Evolutionary conservation across 2,797 vertebrate species (phyloP).

Genomic region (Argentina silus): DNA sequence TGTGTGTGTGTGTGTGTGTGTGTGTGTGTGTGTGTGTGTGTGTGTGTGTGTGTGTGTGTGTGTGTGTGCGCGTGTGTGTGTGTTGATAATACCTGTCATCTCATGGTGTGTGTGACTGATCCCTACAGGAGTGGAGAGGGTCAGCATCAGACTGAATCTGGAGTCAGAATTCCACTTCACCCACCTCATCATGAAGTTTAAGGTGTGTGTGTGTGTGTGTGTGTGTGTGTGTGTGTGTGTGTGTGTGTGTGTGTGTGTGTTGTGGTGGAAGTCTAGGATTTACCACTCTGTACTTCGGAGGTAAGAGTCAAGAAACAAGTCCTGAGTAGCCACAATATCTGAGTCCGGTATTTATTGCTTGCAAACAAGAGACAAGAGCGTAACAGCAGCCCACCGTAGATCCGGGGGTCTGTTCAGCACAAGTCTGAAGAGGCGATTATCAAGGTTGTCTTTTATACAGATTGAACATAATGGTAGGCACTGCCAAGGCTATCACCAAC

Average conservation of each 20-base stretch:
- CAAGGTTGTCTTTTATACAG: too few species aligned
- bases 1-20: background rate
- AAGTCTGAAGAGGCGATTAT: too few species aligned
- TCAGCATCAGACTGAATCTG: conserved; percentile 86
- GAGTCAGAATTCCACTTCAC: conserved; percentile 90
- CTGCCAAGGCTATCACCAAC: too few species aligned
- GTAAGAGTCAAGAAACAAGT: too few species aligned
- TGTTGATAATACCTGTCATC: background rate
- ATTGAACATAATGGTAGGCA: too few species aligned
- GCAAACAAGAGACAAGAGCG: too few species aligned
- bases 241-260: background rate
- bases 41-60: background rate
- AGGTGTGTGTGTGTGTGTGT: conserved; percentile 66
- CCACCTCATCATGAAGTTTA: conserved; percentile 91
- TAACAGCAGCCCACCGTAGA: too few species aligned
- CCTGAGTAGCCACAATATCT: too few species aligned
- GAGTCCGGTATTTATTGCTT: too few species aligned
- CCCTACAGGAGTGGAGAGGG: conserved; percentile 79
- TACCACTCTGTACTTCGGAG: too few species aligned
- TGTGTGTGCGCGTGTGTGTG: background rate
- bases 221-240: background rate
- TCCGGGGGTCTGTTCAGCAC: too few species aligned
- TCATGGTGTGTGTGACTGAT: conserved; percentile 17
- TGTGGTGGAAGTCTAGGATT: too few species aligned
- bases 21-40: background rate